phyloP scores from a whole-genome alignment of 2,113 vertebrate species.

The Egretta garzetta region DNA sequence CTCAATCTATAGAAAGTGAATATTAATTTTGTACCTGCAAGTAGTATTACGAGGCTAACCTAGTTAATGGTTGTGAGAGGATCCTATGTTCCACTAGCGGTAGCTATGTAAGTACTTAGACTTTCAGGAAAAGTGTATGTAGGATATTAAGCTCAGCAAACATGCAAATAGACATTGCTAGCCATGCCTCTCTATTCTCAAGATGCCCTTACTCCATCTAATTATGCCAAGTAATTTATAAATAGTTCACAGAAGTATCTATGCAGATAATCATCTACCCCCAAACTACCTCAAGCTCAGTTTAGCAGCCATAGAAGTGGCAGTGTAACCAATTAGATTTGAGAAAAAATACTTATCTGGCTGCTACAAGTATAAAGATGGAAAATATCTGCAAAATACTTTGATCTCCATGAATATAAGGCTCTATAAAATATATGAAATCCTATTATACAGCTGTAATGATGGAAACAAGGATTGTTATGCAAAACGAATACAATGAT shows the following conservation, averaged over 20 bases:
- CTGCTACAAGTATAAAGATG: neutral
- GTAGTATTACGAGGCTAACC: neutral
- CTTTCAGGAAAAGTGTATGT: neutral
- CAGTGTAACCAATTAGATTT: neutral
- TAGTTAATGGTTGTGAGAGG: neutral
- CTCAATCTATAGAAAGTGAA: neutral
- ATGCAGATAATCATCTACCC: neutral
- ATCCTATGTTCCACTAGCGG: neutral
- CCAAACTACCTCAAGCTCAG: neutral
- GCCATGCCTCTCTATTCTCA: neutral
- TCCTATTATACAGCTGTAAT: neutral
- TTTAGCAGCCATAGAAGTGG: neutral
- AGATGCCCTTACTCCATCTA: neutral
- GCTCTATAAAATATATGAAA: neutral
- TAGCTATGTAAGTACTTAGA: neutral
- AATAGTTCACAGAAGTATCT: slow-evolving; percentile 2
- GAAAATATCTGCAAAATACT: slow-evolving; percentile 27
- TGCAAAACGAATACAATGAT: neutral
- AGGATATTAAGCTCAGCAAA: neutral
- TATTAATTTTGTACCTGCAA: neutral
- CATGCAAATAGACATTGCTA: neutral
- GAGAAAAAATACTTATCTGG: neutral
- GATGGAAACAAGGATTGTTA: neutral
- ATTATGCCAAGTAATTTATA: slow-evolving; percentile 24
- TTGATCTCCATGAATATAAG: neutral